These are phyloP conservation scores for Acheta domesticus DNA, from an alignment of 2,888 invertebrate species.

Conservation along the genomic window DNA sequence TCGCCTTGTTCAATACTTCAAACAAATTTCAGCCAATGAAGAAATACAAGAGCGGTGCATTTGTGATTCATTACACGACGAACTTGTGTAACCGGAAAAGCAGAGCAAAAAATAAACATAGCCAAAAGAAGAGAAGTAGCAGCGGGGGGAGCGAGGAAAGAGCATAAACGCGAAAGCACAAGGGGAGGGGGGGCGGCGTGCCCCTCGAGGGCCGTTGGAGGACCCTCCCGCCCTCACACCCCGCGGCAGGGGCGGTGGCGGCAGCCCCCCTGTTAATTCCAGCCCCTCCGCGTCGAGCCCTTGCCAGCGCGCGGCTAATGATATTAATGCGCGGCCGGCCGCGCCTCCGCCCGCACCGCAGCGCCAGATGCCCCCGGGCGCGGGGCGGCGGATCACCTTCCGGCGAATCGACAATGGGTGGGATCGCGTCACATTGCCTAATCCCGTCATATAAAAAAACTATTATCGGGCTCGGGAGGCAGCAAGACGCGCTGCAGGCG, in stretches of 20 bases:
- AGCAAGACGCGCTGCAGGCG: too few relatives aligned
- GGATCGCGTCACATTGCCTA: not conserved
- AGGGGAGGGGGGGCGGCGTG: not conserved
- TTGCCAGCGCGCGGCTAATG: not conserved
- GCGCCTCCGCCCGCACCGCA: not conserved
- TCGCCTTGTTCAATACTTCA: too few relatives aligned
- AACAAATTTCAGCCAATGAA: too few relatives aligned
- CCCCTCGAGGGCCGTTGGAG: too few relatives aligned
- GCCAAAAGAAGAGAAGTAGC: not conserved
- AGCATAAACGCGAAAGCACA: not conserved
- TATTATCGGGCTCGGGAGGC: too few relatives aligned
- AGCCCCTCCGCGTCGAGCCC: not conserved
- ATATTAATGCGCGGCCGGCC: conserved; percentile 1
- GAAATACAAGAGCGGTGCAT: too few relatives aligned
- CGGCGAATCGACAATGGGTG: too few relatives aligned
- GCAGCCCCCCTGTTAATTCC: not conserved
- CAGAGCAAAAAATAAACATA: not conserved
- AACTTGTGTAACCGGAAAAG: too few relatives aligned
- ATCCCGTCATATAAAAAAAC: not conserved
- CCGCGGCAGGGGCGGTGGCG: not conserved
- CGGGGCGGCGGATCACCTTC: not conserved
- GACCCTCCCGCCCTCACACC: too few relatives aligned
- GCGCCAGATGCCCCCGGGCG: not conserved
- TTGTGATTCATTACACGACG: too few relatives aligned
- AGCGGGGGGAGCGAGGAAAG: not conserved